Conservation (phyloP, 2,113 vertebrate species). For the Gasterosteus aculeatus region DNA sequence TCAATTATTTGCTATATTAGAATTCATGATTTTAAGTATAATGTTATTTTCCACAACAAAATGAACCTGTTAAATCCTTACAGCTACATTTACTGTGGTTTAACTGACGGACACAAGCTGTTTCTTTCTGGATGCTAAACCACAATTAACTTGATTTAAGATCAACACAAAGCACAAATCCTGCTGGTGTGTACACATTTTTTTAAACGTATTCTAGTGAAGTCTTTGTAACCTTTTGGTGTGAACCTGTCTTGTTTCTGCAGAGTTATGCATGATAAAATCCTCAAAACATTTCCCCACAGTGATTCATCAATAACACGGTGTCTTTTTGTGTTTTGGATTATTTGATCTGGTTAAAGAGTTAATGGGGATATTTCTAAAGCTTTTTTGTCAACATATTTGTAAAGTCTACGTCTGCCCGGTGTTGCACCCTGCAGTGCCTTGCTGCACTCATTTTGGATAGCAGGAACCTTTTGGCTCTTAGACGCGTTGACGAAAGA, state of each 20-base stretch:
- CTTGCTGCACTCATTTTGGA: slow-evolving; percentile 78
- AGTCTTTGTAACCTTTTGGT: not conserved
- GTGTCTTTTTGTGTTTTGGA: slow-evolving; percentile 37
- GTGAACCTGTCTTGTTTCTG: not conserved
- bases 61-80: not conserved
- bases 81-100: not conserved
- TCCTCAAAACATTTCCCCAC: slow-evolving; percentile 27
- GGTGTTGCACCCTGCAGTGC: slow-evolving; percentile 77
- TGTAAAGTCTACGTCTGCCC: slow-evolving; percentile 67
- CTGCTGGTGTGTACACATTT: not conserved
- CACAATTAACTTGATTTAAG: not conserved
- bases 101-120: too few species aligned
- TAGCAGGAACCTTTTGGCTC: slow-evolving; percentile 48
- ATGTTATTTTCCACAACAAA: not conserved
- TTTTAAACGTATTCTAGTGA: not conserved
- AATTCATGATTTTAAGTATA: not conserved
- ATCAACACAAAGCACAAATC: not conserved
- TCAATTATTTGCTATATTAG: not conserved
- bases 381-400: slow-evolving; percentile 59
- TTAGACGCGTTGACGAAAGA: slow-evolving; percentile 41
- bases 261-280: slow-evolving; percentile 35
- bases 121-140: not conserved
- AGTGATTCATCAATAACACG: slow-evolving; percentile 42
- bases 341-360: slow-evolving; percentile 35
- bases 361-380: slow-evolving; percentile 43